A percentile compares a stretch with the other conserved stretches of the same genome.
These are phyloP conservation scores for Zonitis immaculata DNA, from an alignment of 2,888 invertebrate genomes.

Conservation along the genomic window DNA sequence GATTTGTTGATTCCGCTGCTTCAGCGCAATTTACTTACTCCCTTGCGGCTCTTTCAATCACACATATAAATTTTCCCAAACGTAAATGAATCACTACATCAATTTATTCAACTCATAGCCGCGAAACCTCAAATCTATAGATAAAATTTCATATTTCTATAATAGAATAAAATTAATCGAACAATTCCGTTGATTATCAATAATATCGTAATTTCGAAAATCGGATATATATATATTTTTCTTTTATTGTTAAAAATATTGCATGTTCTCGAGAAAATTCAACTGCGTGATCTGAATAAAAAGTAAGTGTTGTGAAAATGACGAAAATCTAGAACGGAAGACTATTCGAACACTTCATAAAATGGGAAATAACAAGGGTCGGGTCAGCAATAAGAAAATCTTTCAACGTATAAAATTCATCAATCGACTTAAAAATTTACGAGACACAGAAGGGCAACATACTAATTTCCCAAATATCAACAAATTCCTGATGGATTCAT, in stretches of 20 bases:
- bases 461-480: neutral
- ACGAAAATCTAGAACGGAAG: conserved; percentile 2
- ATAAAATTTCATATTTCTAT: neutral
- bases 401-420: neutral
- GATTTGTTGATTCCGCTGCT: conserved; percentile 40
- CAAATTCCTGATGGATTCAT: too few relatives aligned
- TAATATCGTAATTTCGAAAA: too few relatives aligned
- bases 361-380: conserved; percentile 2
- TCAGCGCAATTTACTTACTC: conserved; percentile 36
- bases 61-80: conserved; percentile 33
- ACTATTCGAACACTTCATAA: conserved; percentile 6
- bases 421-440: neutral
- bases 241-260: neutral
- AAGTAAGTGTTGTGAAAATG: conserved; percentile 3
- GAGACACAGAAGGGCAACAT: neutral
- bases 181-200: too few relatives aligned
- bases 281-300: neutral
- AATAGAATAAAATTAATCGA: too few relatives aligned
- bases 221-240: too few relatives aligned
- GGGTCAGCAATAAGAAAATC: neutral
- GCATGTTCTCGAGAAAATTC: neutral
- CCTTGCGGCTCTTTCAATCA: conserved; percentile 45
- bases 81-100: conserved; percentile 34
- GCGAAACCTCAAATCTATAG: neutral
- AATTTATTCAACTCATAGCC: conserved; percentile 9